A percentile compares a stretch with the other conserved stretches of the same genome.
Conservation (phyloP, 2,888 invertebrate species). For the Tethea ocularis region DNA sequence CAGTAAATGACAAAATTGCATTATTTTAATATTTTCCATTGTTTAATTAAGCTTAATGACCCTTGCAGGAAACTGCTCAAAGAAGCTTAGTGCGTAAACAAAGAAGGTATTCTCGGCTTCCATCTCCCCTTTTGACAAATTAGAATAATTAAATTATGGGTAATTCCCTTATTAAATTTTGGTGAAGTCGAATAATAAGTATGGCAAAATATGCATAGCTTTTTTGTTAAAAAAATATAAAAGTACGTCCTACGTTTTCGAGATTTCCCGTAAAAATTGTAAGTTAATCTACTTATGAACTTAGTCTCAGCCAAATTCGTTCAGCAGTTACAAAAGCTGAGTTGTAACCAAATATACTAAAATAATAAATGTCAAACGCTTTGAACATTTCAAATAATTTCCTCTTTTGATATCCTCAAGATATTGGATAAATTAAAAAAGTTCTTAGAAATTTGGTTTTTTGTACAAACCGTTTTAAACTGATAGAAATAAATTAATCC, state of each 20-base stretch:
- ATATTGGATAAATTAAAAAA: constrained; percentile 2
- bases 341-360: too few species aligned
- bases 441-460: background rate
- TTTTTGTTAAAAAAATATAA: too few species aligned
- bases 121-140: constrained; percentile 29
- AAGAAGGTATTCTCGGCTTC: constrained; percentile 18
- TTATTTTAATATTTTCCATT: background rate
- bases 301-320: too few species aligned
- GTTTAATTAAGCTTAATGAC: constrained; percentile 7
- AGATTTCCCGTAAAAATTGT: too few species aligned
- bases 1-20: background rate
- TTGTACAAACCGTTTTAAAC: background rate
- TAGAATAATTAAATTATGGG: constrained; percentile 33
- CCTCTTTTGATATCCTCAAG: background rate
- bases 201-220: background rate
- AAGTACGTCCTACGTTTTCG: too few species aligned
- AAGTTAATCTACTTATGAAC: too few species aligned
- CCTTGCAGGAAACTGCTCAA: background rate
- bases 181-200: background rate
- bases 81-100: constrained; percentile 3
- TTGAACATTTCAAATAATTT: constrained; percentile 1
- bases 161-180: constrained; percentile 24
- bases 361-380: background rate
- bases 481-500: constrained; percentile 1
- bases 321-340: too few species aligned